Base-by-base conservation (phyloP, 64 coral and sea anemone species). In the Stichodactyla helianthus region DNA sequence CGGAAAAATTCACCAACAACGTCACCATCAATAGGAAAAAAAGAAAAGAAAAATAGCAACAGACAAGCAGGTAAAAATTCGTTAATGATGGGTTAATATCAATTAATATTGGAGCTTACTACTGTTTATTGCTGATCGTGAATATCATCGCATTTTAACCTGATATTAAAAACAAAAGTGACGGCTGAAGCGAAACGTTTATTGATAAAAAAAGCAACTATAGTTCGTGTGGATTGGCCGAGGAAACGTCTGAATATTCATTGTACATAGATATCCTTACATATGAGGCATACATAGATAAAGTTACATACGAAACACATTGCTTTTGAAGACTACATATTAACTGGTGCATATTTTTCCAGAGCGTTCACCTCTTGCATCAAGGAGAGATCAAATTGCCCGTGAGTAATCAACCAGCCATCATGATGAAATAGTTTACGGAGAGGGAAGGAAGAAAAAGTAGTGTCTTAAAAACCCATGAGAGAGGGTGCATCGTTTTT, bases 1-100 rank as follows among this genome's bases (percentile, higher is more conserved):
- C 79, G 54, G 90, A 92, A 92, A 67, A 92, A 87, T 59, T 92
- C 90, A 14, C 90, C 90, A 60, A 53, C 84, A 54, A 82, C 90
- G 2, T 92, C 90, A 17, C 90, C 90, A 51, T 52, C 57, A 68
- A 59, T 86, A 2, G 77, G 13, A 58, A 87, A 87, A 51, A 91
- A 86, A 81, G 89, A 91, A 77, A 85, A 86, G 20, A 92, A 87
- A 92, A 62, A 64, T 51, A 80, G 61, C 59, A 87, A 87, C 15
- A 81, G 83, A 54, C 88, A 27, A 51, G 11, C 55, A 82, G 84
- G 83, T 85, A 81, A 54, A 81, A 9, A 7, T 4, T 8, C 20
- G 6, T 71, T 22, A 31, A 14, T 71, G 25, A 1, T 58, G 0
- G 14, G 2, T 58, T 9, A 9, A 19, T 0, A 28, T 26, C 26